A percentile compares a stretch with the other conserved stretches of the same genome.
phyloP scores from a whole-genome alignment of 2,888 invertebrate genomes.

The Drepanosiphum platanoidis region DNA sequence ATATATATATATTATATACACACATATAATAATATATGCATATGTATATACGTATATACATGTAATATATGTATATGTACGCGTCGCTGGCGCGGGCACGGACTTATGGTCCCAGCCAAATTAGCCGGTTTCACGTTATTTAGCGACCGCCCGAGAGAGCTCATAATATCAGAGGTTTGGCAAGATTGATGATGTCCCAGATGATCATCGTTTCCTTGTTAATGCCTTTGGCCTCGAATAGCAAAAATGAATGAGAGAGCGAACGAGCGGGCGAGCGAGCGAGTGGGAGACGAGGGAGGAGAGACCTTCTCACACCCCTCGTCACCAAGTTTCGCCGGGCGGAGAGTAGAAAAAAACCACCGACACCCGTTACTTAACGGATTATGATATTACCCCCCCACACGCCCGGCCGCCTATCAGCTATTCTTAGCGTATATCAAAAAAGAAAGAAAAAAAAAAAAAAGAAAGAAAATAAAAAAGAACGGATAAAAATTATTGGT shows the following conservation, averaged over 20 bases:
- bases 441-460: background rate
- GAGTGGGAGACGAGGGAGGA: background rate
- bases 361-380: slow-evolving; percentile 46
- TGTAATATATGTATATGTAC: background rate
- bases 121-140: slow-evolving; percentile 39
- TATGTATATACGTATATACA: background rate
- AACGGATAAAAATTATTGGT: slow-evolving; percentile 30
- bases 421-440: background rate
- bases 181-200: slow-evolving; percentile 62
- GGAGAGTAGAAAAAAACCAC: slow-evolving; percentile 35
- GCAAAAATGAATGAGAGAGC: slow-evolving; percentile 34
- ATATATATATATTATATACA: too few relatives aligned
- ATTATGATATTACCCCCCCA: slow-evolving; percentile 53
- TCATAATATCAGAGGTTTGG: slow-evolving; percentile 57
- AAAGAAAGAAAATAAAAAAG: background rate
- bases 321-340: slow-evolving; percentile 20
- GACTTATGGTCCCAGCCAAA: slow-evolving; percentile 36
- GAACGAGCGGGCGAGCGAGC: background rate
- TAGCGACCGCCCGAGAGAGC: slow-evolving; percentile 28
- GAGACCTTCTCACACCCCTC: slow-evolving; percentile 1
- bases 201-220: slow-evolving; percentile 61
- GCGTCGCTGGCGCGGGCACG: background rate
- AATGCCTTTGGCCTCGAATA: slow-evolving; percentile 46
- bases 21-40: background rate
- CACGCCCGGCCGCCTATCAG: background rate